Evolutionary conservation across 2,888 invertebrate species (phyloP), one percentile per base, ranked within the genome.

Genomic region (Microlaimidae sp.): DNA sequence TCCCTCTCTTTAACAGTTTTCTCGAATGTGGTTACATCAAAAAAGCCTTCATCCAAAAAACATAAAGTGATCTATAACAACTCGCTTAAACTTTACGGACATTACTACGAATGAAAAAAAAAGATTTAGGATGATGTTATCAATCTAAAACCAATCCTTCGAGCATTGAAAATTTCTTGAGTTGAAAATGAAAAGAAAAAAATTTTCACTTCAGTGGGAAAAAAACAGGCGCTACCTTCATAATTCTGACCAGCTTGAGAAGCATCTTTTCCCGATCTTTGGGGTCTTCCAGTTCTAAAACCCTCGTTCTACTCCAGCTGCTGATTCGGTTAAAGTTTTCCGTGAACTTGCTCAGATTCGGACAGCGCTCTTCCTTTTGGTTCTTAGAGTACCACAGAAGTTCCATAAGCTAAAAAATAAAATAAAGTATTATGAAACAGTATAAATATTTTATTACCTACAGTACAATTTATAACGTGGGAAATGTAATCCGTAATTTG

Each of bases 361-460:
- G 93, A 69, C 92, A 90, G 63, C 85, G 79, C 70, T 93, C 92
- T 72, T 95, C 95, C 60, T 86, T 87, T 73, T 95, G 95, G 71
- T 95, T 90, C 66, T 88, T 83, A 38, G 93, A 88, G 92, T 93
- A 97, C 63, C 90, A 81, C 60, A 97, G 75, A 58, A 95, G 86
- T 75, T 97, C 95, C 0, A 92, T 89, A 58, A 92, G 88, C 74
- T 75, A 61, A 54, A 63, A 53, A 47, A 46, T n/a, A 56, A 49
- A 41, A 47, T 19, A 57, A 21, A 17, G 23, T 38, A 19, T 32
- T 32, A 17, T 17, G 17, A 17, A 7, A 32, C 7, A 32, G 17
- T 13, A 32, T 17, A 56, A 10, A 42, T 49, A 40, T 32, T 56
- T 51, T 1, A 17, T 1, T 21, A 42, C 40, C 23, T 45, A 45